Conservation (phyloP, 2,113 vertebrate genomes). For the Cephalopterus ornatus region DNA sequence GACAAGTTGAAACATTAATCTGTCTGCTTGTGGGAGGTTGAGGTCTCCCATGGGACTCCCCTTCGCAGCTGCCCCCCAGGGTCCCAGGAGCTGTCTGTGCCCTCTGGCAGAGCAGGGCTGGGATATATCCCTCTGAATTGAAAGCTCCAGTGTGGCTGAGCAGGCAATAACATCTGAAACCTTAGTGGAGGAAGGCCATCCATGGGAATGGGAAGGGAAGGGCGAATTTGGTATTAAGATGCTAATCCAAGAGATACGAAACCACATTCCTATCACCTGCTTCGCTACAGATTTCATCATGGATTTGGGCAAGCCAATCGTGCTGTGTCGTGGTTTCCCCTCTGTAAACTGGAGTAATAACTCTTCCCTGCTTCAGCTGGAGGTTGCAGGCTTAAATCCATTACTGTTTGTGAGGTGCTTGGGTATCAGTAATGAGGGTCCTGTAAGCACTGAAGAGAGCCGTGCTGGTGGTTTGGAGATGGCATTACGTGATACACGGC, state of each 20-base stretch:
- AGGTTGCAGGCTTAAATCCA: background rate
- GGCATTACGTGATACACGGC: background rate
- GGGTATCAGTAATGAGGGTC: background rate
- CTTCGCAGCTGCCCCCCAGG: fast-evolving
- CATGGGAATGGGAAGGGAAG: background rate
- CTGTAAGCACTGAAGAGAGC: background rate
- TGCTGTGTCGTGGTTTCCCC: background rate
- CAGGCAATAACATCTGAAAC: background rate
- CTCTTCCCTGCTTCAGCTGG: background rate
- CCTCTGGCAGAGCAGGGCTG: background rate
- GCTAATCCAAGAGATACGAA: background rate
- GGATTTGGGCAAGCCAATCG: background rate
- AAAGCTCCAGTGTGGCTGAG: background rate
- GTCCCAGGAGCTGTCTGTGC: background rate
- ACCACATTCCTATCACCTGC: background rate
- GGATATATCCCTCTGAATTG: background rate
- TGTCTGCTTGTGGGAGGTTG: background rate
- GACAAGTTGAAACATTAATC: constrained; percentile 44
- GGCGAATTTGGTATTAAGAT: background rate
- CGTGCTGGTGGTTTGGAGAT: background rate
- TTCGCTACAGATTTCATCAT: background rate
- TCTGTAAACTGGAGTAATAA: constrained; percentile 6
- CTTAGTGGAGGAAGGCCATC: background rate
- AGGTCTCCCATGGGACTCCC: background rate
- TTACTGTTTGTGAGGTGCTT: background rate